Evolutionary conservation across 2,113 vertebrate genomes (phyloP).

Genomic region (Empidonax traillii): DNA sequence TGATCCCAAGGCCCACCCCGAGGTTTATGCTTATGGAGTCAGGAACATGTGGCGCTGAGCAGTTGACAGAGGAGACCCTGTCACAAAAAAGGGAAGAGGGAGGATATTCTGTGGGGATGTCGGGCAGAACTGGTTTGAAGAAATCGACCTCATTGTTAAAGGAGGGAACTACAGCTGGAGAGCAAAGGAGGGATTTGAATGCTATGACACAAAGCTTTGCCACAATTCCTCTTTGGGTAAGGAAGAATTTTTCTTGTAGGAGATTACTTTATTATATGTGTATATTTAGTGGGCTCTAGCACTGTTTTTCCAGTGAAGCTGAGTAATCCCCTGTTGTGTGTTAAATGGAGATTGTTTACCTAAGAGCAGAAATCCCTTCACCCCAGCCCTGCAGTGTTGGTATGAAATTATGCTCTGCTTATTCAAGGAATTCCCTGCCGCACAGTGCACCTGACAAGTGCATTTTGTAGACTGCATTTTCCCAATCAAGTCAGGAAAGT

Average conservation of each 20-base stretch:
- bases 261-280: neutral
- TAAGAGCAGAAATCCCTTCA: neutral
- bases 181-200: constrained; percentile 87
- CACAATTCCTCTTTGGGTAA: constrained; percentile 81
- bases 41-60: constrained; percentile 88
- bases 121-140: constrained; percentile 86
- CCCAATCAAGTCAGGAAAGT: neutral
- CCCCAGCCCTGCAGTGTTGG: neutral
- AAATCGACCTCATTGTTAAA: constrained; percentile 82
- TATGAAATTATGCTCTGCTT: neutral
- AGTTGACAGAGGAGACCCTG: constrained; percentile 78
- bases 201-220: constrained; percentile 82
- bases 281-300: neutral
- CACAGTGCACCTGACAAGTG: neutral
- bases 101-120: constrained; percentile 88
- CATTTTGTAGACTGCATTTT: neutral
- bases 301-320: neutral
- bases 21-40: constrained; percentile 82
- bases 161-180: constrained; percentile 89
- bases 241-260: neutral
- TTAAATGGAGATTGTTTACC: neutral
- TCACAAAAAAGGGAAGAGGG: constrained; percentile 72
- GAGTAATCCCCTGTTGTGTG: neutral
- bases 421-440: neutral
- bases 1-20: constrained; percentile 69